Base-by-base conservation (phyloP, 2,888 invertebrate genomes). In the Taphrorychus bicolor region DNA sequence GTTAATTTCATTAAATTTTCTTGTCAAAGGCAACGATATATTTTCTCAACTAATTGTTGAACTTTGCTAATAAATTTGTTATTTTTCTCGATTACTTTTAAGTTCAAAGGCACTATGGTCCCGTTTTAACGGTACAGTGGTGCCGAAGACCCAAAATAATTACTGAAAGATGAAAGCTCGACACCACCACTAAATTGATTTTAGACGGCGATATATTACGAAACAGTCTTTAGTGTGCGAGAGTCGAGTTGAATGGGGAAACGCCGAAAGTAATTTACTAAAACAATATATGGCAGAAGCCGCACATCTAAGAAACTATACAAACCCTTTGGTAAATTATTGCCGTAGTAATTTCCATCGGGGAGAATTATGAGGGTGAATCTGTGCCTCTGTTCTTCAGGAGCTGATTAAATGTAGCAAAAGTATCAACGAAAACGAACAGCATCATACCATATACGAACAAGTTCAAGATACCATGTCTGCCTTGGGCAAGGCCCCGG, bases 251-350 rank as follows among this genome's bases (percentile, higher is more conserved):
- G 54, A 54, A 54, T 54, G 32, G 54, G 45, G 41, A 66, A 66
- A 66, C 40, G 54, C 65, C 54, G 40, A 66, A 59, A 54, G 65
- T 66, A 66, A 66, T 66, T 66, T 54, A 59, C 48, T 66, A 59
- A 66, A 66, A 66, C 59, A 59, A 66, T 66, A 66, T 54, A 54
- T 32, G 54, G 65, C 49, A 42, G 22, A 24, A 45, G 45, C 53
- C 23, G 54, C 53, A 32, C 54, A 45, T 42, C 32, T 21, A 32
- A 45, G 53, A 45, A 59, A 66, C 59, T 66, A 52, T 45, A 51
- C 19, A 51, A n/a, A 14, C 51, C 40, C 24, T 42, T 41, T 16
- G 24, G 23, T 59, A 59, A 66, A 66, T 66, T 66, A 66, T 59
- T 24, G 59, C 65, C 21, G 16, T 40, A 58, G 24, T 64, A 64